A percentile compares a stretch with the other conserved stretches of the same genome.
Evolutionary conservation across 2,888 invertebrate genomes (phyloP).

Genomic region (Drosophila emarginata): DNA sequence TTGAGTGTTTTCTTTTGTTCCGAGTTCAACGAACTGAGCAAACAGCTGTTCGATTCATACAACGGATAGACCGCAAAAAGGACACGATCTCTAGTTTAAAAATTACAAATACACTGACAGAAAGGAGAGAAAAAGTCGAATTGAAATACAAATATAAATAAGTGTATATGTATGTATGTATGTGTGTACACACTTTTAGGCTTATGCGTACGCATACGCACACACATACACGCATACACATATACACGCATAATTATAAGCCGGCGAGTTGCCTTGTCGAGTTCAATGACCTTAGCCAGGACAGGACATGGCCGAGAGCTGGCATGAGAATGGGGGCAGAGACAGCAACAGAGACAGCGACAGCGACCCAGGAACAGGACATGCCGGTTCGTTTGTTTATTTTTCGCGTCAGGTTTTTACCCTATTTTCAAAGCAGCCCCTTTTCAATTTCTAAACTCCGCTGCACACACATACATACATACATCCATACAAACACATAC

Average conservation of each 20-base stretch:
- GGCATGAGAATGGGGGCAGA: neutral
- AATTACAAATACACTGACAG: conserved; percentile 5
- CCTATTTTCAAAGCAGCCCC: conserved; percentile 66
- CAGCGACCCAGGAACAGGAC: conserved; percentile 16
- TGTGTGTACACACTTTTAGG: conserved; percentile 2
- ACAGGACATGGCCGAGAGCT: conserved; percentile 33
- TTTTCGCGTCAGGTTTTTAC: conserved; percentile 78
- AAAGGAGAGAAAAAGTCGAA: neutral
- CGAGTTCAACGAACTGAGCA: conserved; percentile 61
- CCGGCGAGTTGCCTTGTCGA: neutral
- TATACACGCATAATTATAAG: conserved; percentile 13
- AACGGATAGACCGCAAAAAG: conserved; percentile 11
- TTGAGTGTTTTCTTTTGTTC: conserved; percentile 15
- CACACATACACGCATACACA: conserved; percentile 14
- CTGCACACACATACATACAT: conserved; percentile 34
- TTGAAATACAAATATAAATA: conserved; percentile 8
- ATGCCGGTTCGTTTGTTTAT: conserved; percentile 66
- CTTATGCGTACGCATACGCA: conserved; percentile 19
- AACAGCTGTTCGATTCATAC: conserved; percentile 63
- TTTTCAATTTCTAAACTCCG: conserved; percentile 46
- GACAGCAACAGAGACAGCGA: conserved; percentile 5
- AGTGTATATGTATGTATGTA: conserved; percentile 17
- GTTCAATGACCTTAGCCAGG: conserved; percentile 39
- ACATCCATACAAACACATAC: conserved; percentile 17
- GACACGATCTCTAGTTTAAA: conserved; percentile 19